Conservation (phyloP, 2,888 invertebrate genomes). For the Lithophane socia region DNA sequence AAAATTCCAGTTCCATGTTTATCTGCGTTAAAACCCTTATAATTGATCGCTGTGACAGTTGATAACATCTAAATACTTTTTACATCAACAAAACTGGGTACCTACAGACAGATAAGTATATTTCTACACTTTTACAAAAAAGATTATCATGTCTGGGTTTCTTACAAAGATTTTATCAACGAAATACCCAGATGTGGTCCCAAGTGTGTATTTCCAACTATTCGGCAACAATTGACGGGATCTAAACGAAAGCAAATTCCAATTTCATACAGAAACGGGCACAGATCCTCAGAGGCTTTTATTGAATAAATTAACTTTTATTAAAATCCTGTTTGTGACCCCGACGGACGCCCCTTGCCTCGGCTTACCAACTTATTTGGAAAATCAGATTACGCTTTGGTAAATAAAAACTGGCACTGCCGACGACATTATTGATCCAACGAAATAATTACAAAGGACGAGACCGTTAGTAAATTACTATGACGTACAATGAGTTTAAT, state of each 20-base stretch:
- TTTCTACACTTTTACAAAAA: conserved; percentile 6
- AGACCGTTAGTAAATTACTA: conserved; percentile 44
- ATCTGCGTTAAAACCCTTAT: conserved; percentile 9
- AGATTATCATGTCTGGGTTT: conserved; percentile 12
- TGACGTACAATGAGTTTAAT: background rate
- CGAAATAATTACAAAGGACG: conserved; percentile 38
- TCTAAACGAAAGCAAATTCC: conserved; percentile 74
- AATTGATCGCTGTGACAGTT: background rate
- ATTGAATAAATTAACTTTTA: conserved; percentile 89
- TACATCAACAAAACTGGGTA: background rate
- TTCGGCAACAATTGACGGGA: conserved; percentile 65
- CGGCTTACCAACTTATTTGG: conserved; percentile 79
- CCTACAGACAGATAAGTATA: background rate
- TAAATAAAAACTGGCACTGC: conserved; percentile 75
- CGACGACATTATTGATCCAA: conserved; percentile 52
- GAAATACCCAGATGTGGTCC: conserved; percentile 15
- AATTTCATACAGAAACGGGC: conserved; percentile 69
- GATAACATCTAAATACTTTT: conserved; percentile 34
- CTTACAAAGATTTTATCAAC: conserved; percentile 19
- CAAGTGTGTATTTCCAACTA: conserved; percentile 57
- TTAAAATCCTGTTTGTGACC: conserved; percentile 86
- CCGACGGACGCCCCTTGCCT: conserved; percentile 68
- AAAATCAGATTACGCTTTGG: conserved; percentile 77
- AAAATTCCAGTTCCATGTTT: background rate
- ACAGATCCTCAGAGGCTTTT: conserved; percentile 80